Percentiles rank a stretch among this genome's conserved stretches.
phyloP scores from a whole-genome alignment of 2,113 vertebrate genomes.

The Poeciliopsis turrubarensis region DNA sequence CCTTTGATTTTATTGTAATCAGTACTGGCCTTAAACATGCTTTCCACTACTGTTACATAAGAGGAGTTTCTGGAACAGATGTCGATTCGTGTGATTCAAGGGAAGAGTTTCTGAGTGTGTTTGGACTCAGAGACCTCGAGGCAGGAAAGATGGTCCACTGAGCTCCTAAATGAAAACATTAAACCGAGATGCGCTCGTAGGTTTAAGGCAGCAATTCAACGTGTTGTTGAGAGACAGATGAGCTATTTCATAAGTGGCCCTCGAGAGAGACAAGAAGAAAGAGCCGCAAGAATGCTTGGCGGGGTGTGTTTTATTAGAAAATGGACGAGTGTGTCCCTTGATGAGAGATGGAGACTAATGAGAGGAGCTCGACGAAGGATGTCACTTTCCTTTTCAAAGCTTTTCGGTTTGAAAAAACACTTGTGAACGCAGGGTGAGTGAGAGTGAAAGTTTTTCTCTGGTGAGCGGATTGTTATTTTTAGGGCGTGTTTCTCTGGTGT shows the following conservation, averaged over 20 bases:
- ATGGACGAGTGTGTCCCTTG: conserved; percentile 60
- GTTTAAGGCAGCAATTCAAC: conserved; percentile 54
- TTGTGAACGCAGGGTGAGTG: conserved; percentile 26
- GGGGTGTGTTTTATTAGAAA: conserved; percentile 75
- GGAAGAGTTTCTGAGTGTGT: conserved; percentile 59
- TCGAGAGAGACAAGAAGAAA: conserved; percentile 59
- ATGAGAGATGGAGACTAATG: conserved; percentile 58
- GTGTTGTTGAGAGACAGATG: conserved; percentile 52
- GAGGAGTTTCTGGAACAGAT: conserved; percentile 74
- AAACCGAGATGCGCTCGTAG: conserved; percentile 55
- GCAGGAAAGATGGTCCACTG: conserved; percentile 58
- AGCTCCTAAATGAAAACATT: conserved; percentile 71
- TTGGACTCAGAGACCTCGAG: conserved; percentile 46
- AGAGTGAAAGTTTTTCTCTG: conserved; percentile 55
- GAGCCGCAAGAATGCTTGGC: conserved; percentile 57
- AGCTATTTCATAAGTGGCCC: conserved; percentile 67
- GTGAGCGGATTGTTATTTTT: conserved; percentile 67
- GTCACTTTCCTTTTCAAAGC: conserved; percentile 43
- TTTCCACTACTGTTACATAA: conserved; percentile 70
- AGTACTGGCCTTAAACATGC: conserved; percentile 53
- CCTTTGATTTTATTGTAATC: conserved; percentile 49
- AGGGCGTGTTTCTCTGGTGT: conserved; percentile 71
- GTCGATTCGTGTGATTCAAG: conserved; percentile 72
- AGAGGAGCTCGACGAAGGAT: conserved; percentile 58
- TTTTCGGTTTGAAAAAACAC: conserved; percentile 8